Evolutionary conservation across 2,888 invertebrate genomes (phyloP), one percentile per base, ranked within the genome.

Genomic region (Ferdinandea cuprea): DNA sequence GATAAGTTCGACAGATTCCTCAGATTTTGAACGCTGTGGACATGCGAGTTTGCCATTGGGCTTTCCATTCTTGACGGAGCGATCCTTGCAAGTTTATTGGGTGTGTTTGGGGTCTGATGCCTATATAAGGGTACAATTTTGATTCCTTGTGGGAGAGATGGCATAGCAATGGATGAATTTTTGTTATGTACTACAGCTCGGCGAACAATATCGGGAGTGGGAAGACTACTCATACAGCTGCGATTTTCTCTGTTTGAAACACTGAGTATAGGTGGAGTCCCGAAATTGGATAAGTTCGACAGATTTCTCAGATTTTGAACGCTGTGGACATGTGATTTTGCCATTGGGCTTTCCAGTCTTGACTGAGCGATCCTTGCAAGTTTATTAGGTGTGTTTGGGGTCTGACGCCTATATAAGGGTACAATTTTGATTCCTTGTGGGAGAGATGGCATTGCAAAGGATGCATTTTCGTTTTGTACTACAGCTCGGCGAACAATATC

Each of bases 151-250:
- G n/a, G 11, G 3, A 28, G 46, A n/a, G 9, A 1, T 0, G 71
- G 72, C 1, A 56, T 9, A 3, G 52, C n/a, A 65, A 76, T 42
- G 1, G 46, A 30, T 6, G 37, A 17, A 6, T 61, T 63, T 15
- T 8, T 35, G 32, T 35, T 40, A 52, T 72, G 2, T 3, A 85
- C 17, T 0, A 54, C 58, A 6, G 81, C 85, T 35, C 74, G 44
- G 17, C 87, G 85, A 5, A 85, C 56, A 5, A 77, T 42, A 28
- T 87, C 86, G 8, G 87, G 86, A 0, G 86, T 85, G 0, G 83
- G 71, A 19, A 81, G 30, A 4, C 11, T 2, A 0, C 15, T 13
- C 5, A n/a, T 9, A 11, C 19, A 6, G 9, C 1, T 44, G 3
- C 15, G 13, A 7, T n/a, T 48, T 1, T 54, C 42, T 3, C 59